A percentile compares a stretch with the other conserved stretches of the same genome.
Conservation (phyloP, 2,113 vertebrate genomes). For the Ailuropoda melanoleuca region DNA sequence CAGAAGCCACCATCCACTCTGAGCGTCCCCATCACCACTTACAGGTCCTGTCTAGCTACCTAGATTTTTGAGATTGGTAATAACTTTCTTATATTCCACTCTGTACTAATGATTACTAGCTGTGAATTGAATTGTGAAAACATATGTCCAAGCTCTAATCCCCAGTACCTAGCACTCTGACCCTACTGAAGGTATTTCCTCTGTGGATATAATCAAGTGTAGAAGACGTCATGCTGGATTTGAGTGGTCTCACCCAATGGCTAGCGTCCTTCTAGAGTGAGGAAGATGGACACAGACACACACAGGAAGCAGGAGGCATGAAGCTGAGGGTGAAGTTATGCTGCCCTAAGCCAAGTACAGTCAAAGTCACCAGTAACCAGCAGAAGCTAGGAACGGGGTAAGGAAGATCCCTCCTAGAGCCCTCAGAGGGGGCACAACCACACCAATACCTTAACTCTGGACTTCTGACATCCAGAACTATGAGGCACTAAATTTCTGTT, state of each 20-base stretch:
- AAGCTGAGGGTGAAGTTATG: accelerated
- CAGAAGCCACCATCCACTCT: accelerated
- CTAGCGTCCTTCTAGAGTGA: background rate
- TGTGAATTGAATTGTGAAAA: background rate
- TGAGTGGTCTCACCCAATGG: background rate
- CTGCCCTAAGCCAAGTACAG: background rate
- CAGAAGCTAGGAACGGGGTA: background rate
- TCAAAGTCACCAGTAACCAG: background rate
- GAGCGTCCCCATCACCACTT: no score
- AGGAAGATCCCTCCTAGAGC: background rate
- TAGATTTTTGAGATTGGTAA: background rate
- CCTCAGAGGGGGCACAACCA: background rate
- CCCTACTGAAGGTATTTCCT: background rate
- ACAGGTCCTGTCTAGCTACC: background rate
- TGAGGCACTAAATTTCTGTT: background rate
- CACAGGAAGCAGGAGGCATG: background rate
- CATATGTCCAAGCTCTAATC: background rate
- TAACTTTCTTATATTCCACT: background rate
- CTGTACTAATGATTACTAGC: background rate
- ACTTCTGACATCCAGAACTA: background rate
- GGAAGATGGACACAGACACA: background rate
- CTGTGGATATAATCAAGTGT: background rate
- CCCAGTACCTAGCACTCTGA: background rate
- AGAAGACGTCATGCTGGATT: background rate
- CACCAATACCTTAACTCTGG: background rate